Conservation (phyloP, 2,888 invertebrate genomes). For the Tetranychus piercei region DNA sequence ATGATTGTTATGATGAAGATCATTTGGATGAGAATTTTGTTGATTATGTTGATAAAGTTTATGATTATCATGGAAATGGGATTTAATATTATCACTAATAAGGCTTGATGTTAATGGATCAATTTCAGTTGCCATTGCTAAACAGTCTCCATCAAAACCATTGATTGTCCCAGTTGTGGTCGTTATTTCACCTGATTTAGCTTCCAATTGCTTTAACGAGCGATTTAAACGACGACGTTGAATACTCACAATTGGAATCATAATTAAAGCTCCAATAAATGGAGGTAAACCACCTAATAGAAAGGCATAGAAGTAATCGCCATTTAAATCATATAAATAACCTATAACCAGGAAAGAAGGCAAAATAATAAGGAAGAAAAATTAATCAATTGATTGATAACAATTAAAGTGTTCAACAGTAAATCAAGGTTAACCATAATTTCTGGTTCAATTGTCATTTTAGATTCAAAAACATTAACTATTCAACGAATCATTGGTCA, state of each 20-base stretch:
- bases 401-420: no score
- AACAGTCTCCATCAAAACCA: background rate
- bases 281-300: slow-evolving; percentile 67
- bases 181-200: background rate
- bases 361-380: background rate
- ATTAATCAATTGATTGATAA: background rate
- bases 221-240: slow-evolving; percentile 2
- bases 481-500: no score
- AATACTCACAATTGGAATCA: slow-evolving; percentile 46
- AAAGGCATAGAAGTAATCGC: slow-evolving; percentile 55
- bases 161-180: background rate
- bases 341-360: slow-evolving; percentile 29
- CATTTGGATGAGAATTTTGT: background rate
- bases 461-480: no score
- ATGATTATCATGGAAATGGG: background rate
- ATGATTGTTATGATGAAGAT: background rate
- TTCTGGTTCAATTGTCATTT: no score
- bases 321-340: slow-evolving; percentile 34
- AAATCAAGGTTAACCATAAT: no score
- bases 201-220: background rate
- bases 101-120: background rate
- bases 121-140: background rate
- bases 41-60: background rate
- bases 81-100: background rate
- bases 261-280: slow-evolving; percentile 52